Evolutionary conservation across 2,888 invertebrate species (phyloP).

Genomic region (Nebria salina): DNA sequence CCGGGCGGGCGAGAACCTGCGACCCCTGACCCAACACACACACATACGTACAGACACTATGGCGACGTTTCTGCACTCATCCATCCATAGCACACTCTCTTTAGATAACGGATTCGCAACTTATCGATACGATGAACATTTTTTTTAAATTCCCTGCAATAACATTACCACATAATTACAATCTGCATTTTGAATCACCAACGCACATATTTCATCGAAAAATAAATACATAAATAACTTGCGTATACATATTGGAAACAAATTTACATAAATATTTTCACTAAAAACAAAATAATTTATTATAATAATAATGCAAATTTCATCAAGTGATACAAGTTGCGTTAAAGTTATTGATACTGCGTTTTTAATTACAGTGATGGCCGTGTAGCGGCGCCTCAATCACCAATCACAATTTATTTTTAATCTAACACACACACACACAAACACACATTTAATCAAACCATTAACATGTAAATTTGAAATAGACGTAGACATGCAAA

Average conservation of each 20-base stretch:
- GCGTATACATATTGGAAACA: background rate
- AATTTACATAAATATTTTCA: background rate
- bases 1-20: background rate
- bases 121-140: background rate
- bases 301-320: background rate
- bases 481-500: background rate
- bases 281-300: no score
- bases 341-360: background rate
- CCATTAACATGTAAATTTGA: background rate
- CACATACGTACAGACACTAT: background rate
- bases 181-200: background rate
- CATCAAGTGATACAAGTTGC: background rate
- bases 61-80: constrained; percentile 1
- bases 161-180: background rate
- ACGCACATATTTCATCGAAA: background rate
- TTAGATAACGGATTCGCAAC: background rate
- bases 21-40: constrained; percentile 1
- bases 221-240: no score
- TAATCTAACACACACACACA: background rate
- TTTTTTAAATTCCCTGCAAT: background rate
- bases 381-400: background rate
- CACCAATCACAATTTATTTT: constrained; percentile 1
- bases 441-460: background rate
- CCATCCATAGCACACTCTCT: constrained; percentile 1
- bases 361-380: background rate